These are phyloP conservation scores for Dasysyrphus albostriatus DNA, from an alignment of 2,888 invertebrate genomes.

Conservation along the genomic window DNA sequence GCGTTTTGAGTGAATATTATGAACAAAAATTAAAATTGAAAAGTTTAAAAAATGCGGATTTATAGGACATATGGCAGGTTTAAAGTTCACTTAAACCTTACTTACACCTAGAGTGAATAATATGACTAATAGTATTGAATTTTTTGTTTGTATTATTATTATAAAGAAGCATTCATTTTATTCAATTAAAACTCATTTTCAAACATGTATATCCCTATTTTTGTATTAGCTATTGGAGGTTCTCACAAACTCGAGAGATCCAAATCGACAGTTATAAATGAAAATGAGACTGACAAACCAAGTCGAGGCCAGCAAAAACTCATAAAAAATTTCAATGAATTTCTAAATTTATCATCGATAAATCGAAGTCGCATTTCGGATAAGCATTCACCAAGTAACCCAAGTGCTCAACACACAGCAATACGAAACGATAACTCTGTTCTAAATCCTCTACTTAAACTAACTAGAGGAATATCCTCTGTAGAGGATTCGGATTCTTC, in stretches of 20 bases:
- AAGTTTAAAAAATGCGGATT: too few relatives aligned
- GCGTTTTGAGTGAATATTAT: too few relatives aligned
- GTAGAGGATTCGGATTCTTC: constrained; percentile 85
- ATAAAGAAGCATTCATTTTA: too few relatives aligned
- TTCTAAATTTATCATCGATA: constrained; percentile 90
- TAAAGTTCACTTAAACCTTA: too few relatives aligned
- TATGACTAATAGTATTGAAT: too few relatives aligned
- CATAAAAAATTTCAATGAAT: constrained; percentile 93
- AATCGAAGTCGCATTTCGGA: constrained; percentile 86
- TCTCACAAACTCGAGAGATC: constrained; percentile 86
- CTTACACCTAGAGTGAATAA: too few relatives aligned
- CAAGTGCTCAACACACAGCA: background rate
- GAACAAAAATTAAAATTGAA: too few relatives aligned
- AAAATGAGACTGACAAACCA: constrained; percentile 76
- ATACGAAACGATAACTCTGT: constrained; percentile 41
- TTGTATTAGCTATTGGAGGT: constrained; percentile 85
- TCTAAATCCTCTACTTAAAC: constrained; percentile 83
- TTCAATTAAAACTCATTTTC: too few relatives aligned
- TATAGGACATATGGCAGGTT: too few relatives aligned
- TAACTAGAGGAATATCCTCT: constrained; percentile 83
- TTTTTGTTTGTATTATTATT: too few relatives aligned
- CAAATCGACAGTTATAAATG: constrained; percentile 28
- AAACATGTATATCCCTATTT: too few relatives aligned
- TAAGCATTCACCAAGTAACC: constrained; percentile 68
- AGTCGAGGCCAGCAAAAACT: constrained; percentile 83